These are phyloP conservation scores for Marmota flaviventris DNA, from an alignment of 2,113 vertebrate genomes.

Conservation along the genomic window DNA sequence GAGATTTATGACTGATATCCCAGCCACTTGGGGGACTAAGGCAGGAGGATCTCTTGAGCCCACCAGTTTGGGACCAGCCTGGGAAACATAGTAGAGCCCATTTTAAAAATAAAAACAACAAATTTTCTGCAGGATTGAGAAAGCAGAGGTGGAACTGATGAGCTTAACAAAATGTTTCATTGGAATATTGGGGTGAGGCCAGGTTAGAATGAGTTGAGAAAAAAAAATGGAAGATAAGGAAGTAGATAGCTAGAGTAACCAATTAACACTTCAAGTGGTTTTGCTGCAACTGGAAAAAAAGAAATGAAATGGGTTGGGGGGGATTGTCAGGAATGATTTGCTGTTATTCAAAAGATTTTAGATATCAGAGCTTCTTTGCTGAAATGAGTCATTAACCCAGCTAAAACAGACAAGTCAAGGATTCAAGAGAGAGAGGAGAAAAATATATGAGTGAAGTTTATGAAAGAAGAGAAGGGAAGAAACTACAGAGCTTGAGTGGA, in stretches of 20 bases:
- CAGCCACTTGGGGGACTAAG: background rate
- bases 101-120: background rate
- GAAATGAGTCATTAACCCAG: background rate
- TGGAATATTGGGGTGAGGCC: background rate
- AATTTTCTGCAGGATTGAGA: background rate
- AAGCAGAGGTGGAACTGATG: background rate
- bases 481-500: background rate
- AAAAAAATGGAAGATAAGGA: background rate
- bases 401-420: constrained; percentile 39
- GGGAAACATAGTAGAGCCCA: background rate
- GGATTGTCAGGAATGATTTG: background rate
- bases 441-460: background rate
- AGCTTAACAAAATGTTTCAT: background rate
- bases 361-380: background rate
- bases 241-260: background rate
- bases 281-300: background rate
- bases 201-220: background rate
- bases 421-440: background rate
- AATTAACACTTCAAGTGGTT: background rate
- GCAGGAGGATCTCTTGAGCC: background rate
- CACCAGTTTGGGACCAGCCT: background rate
- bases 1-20: background rate
- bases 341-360: constrained; percentile 3
- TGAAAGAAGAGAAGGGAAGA: background rate
- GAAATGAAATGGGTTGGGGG: background rate